Conservation (phyloP, 1,140 invertebrate genomes). For the Zophobas atratus region DNA sequence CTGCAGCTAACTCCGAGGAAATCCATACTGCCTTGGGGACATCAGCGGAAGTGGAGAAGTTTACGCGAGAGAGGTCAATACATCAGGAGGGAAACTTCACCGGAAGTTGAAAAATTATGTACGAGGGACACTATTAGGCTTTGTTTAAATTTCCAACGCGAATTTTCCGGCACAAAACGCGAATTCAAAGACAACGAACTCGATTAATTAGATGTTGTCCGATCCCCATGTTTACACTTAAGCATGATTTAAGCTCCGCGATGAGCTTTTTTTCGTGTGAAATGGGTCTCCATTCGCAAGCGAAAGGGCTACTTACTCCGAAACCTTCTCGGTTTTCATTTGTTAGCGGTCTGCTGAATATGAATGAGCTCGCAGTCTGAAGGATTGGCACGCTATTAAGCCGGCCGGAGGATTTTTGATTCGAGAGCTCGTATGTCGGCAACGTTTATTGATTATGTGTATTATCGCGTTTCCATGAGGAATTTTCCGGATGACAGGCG, state of each 20-base stretch:
- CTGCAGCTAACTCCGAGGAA: conserved; percentile 19
- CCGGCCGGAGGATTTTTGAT: conserved; percentile 5
- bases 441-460: conserved; percentile 3
- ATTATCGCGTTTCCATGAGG: neutral
- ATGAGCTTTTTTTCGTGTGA: neutral
- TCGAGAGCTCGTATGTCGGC: neutral
- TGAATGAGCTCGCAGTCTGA: conserved; percentile 5
- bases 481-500: neutral
- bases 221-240: neutral
- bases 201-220: too few relatives aligned
- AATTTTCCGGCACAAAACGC: too few relatives aligned
- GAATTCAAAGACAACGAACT: too few relatives aligned
- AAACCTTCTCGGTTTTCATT: conserved; percentile 20
- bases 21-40: conserved; percentile 35
- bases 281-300: neutral
- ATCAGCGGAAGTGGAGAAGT: conserved; percentile 4
- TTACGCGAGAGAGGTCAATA: conserved; percentile 31
- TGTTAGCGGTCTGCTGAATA: conserved; percentile 17
- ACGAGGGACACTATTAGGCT: neutral
- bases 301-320: conserved; percentile 31
- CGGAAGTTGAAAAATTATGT: conserved; percentile 21
- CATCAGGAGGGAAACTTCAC: conserved; percentile 17
- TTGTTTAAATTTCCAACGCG: too few relatives aligned
- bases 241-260: neutral
- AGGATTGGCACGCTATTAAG: conserved; percentile 13